A percentile compares a stretch with the other conserved stretches of the same genome.
These are phyloP conservation scores for Yponomeuta sedellus DNA, from an alignment of 2,888 invertebrate species.

Conservation along the genomic window DNA sequence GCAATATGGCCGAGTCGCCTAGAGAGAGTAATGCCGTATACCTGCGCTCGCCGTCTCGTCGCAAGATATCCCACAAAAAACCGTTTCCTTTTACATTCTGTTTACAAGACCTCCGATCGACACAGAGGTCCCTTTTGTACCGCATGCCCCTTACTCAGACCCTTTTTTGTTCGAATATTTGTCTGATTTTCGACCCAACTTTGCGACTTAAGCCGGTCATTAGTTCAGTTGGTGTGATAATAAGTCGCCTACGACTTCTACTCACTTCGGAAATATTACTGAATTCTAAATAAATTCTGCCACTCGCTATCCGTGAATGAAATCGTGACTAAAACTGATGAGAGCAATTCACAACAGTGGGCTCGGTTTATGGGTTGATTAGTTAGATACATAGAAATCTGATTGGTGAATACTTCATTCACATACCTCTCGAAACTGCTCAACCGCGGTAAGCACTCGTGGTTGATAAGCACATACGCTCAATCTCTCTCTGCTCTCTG, in stretches of 20 bases:
- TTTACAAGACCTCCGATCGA: conserved; percentile 74
- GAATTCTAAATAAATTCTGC: not conserved
- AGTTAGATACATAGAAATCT: no score
- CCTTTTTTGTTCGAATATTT: conserved; percentile 64
- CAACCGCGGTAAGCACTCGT: no score
- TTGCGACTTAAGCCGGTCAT: conserved; percentile 34
- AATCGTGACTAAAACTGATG: no score
- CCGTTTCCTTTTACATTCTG: conserved; percentile 63
- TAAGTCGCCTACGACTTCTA: not conserved
- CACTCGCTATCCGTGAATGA: no score
- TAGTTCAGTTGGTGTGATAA: conserved; percentile 21
- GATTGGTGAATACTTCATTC: no score
- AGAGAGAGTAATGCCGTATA: conserved; percentile 31
- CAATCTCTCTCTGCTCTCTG: no score
- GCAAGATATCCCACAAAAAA: conserved; percentile 50
- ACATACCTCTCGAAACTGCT: no score
- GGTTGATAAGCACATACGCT: no score
- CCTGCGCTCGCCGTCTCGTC: conserved; percentile 48
- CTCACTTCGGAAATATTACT: not conserved
- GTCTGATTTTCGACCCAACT: conserved; percentile 31
- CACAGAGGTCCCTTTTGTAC: conserved; percentile 57
- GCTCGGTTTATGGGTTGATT: no score
- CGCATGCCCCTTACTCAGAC: conserved; percentile 33
- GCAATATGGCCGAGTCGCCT: not conserved
- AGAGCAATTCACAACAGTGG: no score